phyloP scores from a whole-genome alignment of 2,113 vertebrate species.

The Rissa tridactyla region DNA sequence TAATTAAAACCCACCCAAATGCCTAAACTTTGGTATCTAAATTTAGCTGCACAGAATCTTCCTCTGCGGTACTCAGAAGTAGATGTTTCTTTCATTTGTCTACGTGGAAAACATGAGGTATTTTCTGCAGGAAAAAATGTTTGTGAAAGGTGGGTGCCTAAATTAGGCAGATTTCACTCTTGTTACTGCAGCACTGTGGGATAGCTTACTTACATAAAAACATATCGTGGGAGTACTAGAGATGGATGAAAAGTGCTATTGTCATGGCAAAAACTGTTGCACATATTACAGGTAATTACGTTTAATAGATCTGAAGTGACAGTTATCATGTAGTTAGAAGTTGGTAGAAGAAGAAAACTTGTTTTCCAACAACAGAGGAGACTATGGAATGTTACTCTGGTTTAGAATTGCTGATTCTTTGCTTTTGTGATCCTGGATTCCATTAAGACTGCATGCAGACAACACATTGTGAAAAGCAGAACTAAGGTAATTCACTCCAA shows the following conservation, averaged over 20 bases:
- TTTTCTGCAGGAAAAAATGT: neutral
- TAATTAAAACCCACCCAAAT: neutral
- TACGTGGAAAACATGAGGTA: neutral
- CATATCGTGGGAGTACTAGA: neutral
- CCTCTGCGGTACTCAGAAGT: neutral
- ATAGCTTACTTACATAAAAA: neutral
- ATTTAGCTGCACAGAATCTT: neutral
- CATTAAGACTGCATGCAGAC: neutral
- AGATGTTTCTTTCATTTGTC: neutral
- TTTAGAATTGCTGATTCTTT: neutral
- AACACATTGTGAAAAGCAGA: neutral
- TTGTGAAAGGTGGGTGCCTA: neutral
- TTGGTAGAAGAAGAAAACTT: neutral
- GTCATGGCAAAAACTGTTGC: neutral
- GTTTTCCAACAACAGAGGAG: neutral
- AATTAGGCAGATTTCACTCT: neutral
- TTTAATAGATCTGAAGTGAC: neutral
- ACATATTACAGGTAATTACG: neutral
- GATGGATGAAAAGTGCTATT: neutral
- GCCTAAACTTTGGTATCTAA: neutral
- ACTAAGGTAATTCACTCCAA: neutral
- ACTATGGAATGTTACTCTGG: neutral
- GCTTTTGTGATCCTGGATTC: neutral
- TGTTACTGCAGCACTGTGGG: neutral
- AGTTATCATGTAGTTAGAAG: neutral